Base-by-base conservation (phyloP, 2,888 invertebrate genomes). In the Ditylenchus weischeri region DNA sequence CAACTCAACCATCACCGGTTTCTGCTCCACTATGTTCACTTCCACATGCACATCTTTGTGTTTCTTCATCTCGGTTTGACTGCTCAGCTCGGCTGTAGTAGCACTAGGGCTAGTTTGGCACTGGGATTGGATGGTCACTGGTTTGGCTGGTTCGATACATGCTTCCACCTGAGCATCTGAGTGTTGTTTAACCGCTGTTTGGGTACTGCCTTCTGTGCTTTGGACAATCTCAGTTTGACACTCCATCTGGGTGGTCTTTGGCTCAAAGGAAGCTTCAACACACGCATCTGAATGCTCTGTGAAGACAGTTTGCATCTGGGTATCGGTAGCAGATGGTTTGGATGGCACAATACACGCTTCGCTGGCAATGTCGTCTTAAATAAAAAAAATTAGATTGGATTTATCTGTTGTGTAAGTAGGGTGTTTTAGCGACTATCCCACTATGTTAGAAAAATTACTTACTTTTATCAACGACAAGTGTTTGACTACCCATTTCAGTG, bases 91-190 rank as follows among this genome's bases (percentile, higher is more conserved):
- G 11, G 2, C 7, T 21, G 23, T 18, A 29, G 8, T 0, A 15
- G 23, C 59, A 29, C 29, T 29, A 59, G 18, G n/a, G 54, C 10
- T 29, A 8, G 54, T 54, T 54, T 54, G 54, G 29, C 23, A 54
- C 1, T 29, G 23, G 54, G 23, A 23, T 1, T 54, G 7, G 29
- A 1, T 29, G 54, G n/a, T 54, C 11, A 18, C 54, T n/a, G 54
- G 54, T 54, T 54, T 54, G 6, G 13, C 54, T 21, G 29, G 23
- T 11, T 54, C 54, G 2, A 54, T 23, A 54, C 11, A 23, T 21
- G 54, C 54, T 13, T 54, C 54, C 54, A 54, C 54, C n/a, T 54
- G 54, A 54, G 13, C 54, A 21, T 54, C 54, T 13, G n/a, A 54
- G 11, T 15, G 10, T 18, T 54, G 21, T 54, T 10, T 54, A 13